Evolutionary conservation across 2,888 invertebrate genomes (phyloP), one percentile per base, ranked within the genome.

Genomic region (Cylloceria caligata): DNA sequence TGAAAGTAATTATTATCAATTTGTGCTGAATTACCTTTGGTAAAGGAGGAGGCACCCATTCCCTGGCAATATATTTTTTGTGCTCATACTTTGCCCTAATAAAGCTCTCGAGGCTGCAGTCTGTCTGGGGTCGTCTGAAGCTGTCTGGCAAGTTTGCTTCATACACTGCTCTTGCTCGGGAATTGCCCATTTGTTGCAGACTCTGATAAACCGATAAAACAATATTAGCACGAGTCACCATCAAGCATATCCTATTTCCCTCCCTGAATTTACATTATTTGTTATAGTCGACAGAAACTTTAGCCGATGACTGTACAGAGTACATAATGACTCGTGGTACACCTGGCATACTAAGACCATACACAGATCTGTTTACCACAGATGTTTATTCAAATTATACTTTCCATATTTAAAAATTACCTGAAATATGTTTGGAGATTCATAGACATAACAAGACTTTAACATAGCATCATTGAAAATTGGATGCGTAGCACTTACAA

Each of bases 81-180:
- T 98, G 97, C 93, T 99, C 99, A 93, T 99, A 99, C 93, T 99
- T 99, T 83, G 98, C 98, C 85, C 99, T 95, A 88, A 99, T 98
- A 93, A 99, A 99, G 73, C 97, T 96, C 92, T 99, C 99, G 57
- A 99, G 94, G 13, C 97, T 96, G 69, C 97, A 96, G 93, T 99
- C 99, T 83, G 96, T 97, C 93, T 98, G 99, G 1, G 99, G 99
- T 85, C 99, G 95, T 45, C 99, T 95, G 93, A 98, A 99, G 88
- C 97, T 97, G 91, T 99, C 99, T 0, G 99, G 99, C 52, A 99
- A 93, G 93, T 98, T 98, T 0, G 99, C 99, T 93, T 99, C 99
- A 93, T 99, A 99, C 0, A 99, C 98, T 0, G 99, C 99, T 68
- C 99, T 95, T 0, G 99, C 99, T 86, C 98, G 94, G 0, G 98